Percentiles rank a stretch among this genome's conserved stretches.
Conservation (phyloP, 2,797 vertebrate genomes). For the Spheniscus humboldti region DNA sequence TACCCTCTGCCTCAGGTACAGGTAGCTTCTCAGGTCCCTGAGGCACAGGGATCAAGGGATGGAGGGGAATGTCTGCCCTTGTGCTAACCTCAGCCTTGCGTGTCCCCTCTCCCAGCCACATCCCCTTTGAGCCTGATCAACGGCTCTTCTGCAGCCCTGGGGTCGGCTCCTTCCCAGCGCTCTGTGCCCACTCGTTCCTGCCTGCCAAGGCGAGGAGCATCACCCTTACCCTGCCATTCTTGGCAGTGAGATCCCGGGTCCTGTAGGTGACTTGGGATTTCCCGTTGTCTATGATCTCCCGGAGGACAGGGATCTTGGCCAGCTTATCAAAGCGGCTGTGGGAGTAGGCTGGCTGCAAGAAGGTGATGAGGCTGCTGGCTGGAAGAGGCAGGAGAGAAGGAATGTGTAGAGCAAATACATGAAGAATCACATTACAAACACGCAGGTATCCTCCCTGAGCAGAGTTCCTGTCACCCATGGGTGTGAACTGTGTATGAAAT, state of each 20-base stretch:
- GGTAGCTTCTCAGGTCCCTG: not conserved
- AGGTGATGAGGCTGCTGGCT: conserved; percentile 92
- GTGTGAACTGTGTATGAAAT: not conserved
- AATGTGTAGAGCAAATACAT: not conserved
- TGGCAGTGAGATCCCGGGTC: conserved; percentile 87
- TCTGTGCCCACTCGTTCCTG: not conserved
- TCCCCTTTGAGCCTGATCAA: not conserved
- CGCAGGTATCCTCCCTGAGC: not conserved
- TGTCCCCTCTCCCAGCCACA: not conserved
- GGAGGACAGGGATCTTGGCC: conserved; percentile 85
- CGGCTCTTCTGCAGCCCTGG: not conserved
- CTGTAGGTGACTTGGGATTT: conserved; percentile 89
- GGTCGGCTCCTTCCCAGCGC: not conserved
- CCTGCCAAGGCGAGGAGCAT: not conserved
- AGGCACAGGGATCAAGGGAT: not conserved
- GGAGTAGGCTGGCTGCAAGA: conserved; percentile 85
- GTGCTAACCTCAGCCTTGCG: not conserved
- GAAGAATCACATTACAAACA: not conserved
- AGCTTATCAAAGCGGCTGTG: conserved; percentile 84
- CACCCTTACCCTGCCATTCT: conserved; percentile 84
- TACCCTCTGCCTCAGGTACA: not conserved
- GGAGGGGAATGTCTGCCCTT: not conserved
- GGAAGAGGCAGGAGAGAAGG: not conserved
- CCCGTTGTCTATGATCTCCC: conserved; percentile 87
- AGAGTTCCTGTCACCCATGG: fast-evolving